phyloP scores from a whole-genome alignment of 2,888 invertebrate genomes.

The Acleris sparsana region DNA sequence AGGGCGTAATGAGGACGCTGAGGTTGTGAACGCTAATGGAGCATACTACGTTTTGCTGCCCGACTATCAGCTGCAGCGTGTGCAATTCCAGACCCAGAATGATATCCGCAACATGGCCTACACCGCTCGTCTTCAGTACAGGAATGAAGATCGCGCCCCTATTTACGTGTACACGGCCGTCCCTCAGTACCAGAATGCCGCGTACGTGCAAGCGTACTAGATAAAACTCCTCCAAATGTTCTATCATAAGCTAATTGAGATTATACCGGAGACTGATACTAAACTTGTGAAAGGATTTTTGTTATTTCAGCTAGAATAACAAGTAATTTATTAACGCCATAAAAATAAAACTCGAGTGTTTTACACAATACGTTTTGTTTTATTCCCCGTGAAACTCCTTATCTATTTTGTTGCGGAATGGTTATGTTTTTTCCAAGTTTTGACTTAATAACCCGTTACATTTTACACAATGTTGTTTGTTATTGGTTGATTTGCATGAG shows the following conservation, averaged over 20 bases:
- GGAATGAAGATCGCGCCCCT: conserved; percentile 85
- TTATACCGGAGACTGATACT: conserved; percentile 32
- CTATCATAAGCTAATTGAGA: conserved; percentile 11
- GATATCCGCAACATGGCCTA: conserved; percentile 85
- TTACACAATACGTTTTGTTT: conserved; percentile 24
- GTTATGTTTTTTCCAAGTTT: conserved; percentile 32
- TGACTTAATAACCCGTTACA: conserved; percentile 27
- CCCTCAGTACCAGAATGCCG: conserved; percentile 63
- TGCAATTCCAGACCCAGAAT: conserved; percentile 83
- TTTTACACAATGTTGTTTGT: conserved; percentile 28
- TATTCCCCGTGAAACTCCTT: conserved; percentile 40
- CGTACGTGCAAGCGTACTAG: conserved; percentile 63
- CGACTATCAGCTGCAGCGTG: conserved; percentile 84
- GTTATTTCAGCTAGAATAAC: conserved; percentile 5
- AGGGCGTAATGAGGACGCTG: conserved; percentile 58
- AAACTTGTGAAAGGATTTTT: background rate
- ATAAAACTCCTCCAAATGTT: background rate
- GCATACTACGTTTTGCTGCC: conserved; percentile 87
- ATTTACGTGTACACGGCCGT: conserved; percentile 83
- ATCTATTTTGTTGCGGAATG: conserved; percentile 28
- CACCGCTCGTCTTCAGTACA: conserved; percentile 85
- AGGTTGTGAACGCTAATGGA: conserved; percentile 73
- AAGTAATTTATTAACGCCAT: conserved; percentile 26
- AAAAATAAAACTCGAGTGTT: conserved; percentile 20
- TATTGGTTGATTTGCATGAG: conserved; percentile 34